Conservation (phyloP, 2,888 invertebrate genomes). For the Formica aserva region DNA sequence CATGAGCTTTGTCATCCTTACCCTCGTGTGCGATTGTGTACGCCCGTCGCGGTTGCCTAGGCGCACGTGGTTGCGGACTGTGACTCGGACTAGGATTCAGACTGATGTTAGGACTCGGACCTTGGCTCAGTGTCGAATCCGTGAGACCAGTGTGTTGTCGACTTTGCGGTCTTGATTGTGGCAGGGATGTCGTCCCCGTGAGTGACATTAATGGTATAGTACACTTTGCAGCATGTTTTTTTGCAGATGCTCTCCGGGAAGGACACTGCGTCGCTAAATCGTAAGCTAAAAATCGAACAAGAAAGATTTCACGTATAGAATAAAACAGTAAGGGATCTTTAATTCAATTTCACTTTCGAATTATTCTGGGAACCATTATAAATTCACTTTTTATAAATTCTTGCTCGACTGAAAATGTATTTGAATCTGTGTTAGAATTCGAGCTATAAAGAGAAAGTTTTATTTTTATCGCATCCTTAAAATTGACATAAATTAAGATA, state of each 20-base stretch:
- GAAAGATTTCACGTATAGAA: neutral
- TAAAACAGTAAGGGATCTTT: neutral
- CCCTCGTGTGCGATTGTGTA: slow-evolving; percentile 74
- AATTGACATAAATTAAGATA: neutral
- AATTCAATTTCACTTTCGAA: neutral
- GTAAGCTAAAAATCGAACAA: slow-evolving; percentile 87
- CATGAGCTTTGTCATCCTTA: slow-evolving; percentile 68
- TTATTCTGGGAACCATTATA: neutral
- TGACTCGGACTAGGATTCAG: slow-evolving; percentile 79
- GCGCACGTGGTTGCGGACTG: slow-evolving; percentile 79
- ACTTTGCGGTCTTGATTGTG: slow-evolving; percentile 89
- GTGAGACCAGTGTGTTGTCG: slow-evolving; percentile 77
- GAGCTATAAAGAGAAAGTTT: neutral
- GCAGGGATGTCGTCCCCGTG: slow-evolving; percentile 89
- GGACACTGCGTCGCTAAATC: slow-evolving; percentile 94
- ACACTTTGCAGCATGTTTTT: slow-evolving; percentile 90
- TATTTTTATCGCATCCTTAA: neutral
- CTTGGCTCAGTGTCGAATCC: slow-evolving; percentile 71
- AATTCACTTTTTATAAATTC: neutral
- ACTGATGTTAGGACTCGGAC: slow-evolving; percentile 79
- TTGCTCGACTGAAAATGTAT: neutral
- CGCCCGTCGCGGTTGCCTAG: slow-evolving; percentile 77
- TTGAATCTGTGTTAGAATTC: neutral
- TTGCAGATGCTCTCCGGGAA: slow-evolving; percentile 89
- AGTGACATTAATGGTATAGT: slow-evolving; percentile 86